Percentiles rank a stretch among this genome's conserved stretches.
These are phyloP conservation scores for Danionella dracula DNA, from an alignment of 2,797 vertebrate genomes.

Conservation along the genomic window DNA sequence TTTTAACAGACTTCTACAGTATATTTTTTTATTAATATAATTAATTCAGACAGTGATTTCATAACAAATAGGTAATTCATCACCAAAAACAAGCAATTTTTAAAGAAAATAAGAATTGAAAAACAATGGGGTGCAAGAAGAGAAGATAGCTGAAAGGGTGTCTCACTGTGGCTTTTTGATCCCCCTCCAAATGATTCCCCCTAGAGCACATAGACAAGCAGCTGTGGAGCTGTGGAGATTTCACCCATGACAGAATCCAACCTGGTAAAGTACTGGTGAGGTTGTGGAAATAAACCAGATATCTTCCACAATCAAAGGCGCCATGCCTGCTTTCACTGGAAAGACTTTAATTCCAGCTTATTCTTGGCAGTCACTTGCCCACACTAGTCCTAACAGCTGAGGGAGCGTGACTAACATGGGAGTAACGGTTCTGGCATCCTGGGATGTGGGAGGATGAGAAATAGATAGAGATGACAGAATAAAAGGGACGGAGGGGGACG, in stretches of 20 bases:
- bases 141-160: too few relatives aligned
- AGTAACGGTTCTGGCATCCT: background rate
- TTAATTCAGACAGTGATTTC: too few relatives aligned
- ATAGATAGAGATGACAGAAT: background rate
- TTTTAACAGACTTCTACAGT: too few relatives aligned
- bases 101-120: too few relatives aligned
- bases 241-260: conserved; percentile 14
- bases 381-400: conserved; percentile 1
- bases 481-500: too few relatives aligned
- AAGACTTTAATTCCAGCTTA: conserved; percentile 25
- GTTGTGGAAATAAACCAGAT: conserved; percentile 23
- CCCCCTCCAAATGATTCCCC: too few relatives aligned
- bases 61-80: too few relatives aligned
- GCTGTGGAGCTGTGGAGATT: conserved; percentile 29
- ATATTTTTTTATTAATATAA: too few relatives aligned
- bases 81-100: too few relatives aligned
- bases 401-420: conserved; percentile 18
- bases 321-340: conserved; percentile 3
- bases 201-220: background rate
- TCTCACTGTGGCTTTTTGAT: background rate
- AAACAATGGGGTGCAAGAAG: too few relatives aligned
- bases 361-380: background rate
- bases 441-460: background rate
- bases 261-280: background rate
- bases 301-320: conserved; percentile 21